Base-by-base conservation (phyloP, 2,888 invertebrate species). In the Himalopsyche tibetana region DNA sequence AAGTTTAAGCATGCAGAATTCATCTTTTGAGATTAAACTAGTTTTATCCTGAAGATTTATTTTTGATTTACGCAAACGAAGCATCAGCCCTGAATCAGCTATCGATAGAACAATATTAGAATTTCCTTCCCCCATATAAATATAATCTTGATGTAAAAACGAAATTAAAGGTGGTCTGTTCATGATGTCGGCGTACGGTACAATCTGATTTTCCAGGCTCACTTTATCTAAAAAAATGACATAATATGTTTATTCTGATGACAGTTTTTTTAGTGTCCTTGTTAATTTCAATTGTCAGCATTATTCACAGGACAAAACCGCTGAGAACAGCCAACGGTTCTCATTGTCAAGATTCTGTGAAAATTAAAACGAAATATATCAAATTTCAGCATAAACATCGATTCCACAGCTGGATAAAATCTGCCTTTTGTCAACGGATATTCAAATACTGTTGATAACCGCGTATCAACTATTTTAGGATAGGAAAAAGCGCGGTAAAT, bases 61-160 rank as follows among this genome's bases (percentile, higher is more conserved):
- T 45, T 80, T 87, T 42, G 89, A 89, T 89, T 91, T 91, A 40
- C 92, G 92, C 11, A 94, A 90, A 17, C 94, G 91, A 56, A 94
- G 89, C 4, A 94, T 93, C 82, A 91, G 90, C 86, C 91, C 90
- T 0, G 93, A 92, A 85, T 92, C 91, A 80, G 92, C 89, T 84
- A 94, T 87, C 87, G 93, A 91, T 11, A 95, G 88, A 56, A 95
- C 94, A 84, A 95, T 92, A 89, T 94, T 94, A 17, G 92, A 92
- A 90, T 95, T 94, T 36, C 94, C 94, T 91, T 95, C 94, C 87
- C 93, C 94, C 69, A 94, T 91, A 89, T 95, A 95, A 88, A 91
- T 42, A 63, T 87, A 87, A 38, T 83, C 38, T 19, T 69, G 55
- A 38, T 84, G 45, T 63, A 80, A 36, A 55, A 87, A 80, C 42